Evolutionary conservation across 2,888 invertebrate species (phyloP).

Genomic region (Pyrochroa serraticornis): DNA sequence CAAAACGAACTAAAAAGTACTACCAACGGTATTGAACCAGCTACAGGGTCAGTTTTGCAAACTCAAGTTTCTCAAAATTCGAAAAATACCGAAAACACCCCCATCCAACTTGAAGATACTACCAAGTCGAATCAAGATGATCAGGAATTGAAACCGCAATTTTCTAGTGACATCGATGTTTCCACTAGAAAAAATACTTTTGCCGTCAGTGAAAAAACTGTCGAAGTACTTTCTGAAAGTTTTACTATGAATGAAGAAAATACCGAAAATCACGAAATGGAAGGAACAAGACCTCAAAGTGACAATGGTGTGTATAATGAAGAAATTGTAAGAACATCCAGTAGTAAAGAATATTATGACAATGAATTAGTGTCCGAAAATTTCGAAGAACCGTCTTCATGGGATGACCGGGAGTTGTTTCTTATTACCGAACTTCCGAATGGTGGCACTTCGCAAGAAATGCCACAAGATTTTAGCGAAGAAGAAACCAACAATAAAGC

Average conservation of each 20-base stretch:
- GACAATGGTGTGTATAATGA: background rate
- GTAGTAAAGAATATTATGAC: background rate
- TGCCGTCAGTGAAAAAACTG: background rate
- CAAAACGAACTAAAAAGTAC: too few species aligned
- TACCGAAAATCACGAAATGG: background rate
- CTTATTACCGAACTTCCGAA: background rate
- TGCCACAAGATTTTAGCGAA: background rate
- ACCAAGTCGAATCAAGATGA: too few species aligned
- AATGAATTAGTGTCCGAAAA: background rate
- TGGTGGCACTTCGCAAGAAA: background rate
- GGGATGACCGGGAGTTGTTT: background rate
- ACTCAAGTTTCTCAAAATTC: too few species aligned
- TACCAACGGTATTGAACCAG: too few species aligned
- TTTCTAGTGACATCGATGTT: too few species aligned
- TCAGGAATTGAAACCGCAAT: too few species aligned
- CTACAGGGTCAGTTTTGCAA: too few species aligned
- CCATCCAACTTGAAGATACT: too few species aligned
- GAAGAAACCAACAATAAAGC: too few species aligned
- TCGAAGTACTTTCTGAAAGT: background rate
- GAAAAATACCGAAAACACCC: too few species aligned
- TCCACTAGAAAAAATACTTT: too few species aligned
- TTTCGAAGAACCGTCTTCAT: background rate
- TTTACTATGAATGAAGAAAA: background rate
- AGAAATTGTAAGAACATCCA: background rate
- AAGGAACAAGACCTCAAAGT: background rate